A percentile compares a stretch with the other conserved stretches of the same genome.
Evolutionary conservation across 1,140 invertebrate genomes (phyloP).

Genomic region (Aphelenchoides besseyi): DNA sequence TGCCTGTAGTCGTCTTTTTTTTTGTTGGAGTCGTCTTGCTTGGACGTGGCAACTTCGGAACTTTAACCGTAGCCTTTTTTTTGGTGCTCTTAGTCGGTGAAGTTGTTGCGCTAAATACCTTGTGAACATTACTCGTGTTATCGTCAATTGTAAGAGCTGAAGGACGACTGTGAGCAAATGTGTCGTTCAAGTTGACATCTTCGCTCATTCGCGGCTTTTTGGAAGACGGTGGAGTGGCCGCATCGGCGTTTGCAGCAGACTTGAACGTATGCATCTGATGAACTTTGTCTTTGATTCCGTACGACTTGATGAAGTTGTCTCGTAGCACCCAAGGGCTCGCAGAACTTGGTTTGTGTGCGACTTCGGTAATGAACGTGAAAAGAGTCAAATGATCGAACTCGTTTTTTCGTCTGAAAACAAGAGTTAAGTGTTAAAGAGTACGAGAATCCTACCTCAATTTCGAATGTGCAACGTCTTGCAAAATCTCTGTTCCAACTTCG

Average conservation of each 20-base stretch:
- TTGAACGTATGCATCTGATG: neutral
- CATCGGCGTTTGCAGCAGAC: neutral
- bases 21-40: neutral
- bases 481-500: neutral
- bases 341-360: neutral
- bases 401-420: neutral
- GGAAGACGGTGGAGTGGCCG: neutral
- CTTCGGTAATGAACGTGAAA: neutral
- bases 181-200: neutral
- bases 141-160: constrained; percentile 5
- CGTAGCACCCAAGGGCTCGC: neutral
- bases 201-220: neutral
- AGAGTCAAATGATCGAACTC: neutral
- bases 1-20: neutral
- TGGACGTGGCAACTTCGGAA: neutral
- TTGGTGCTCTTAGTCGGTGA: neutral
- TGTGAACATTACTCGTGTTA: neutral
- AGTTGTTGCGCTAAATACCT: neutral
- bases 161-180: neutral
- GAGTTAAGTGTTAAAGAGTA: neutral
- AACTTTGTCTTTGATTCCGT: neutral
- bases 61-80: neutral
- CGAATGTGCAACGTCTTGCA: neutral
- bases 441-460: neutral
- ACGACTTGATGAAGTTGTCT: neutral